phyloP scores from a whole-genome alignment of 2,888 invertebrate species.

The Torymus tubicola region DNA sequence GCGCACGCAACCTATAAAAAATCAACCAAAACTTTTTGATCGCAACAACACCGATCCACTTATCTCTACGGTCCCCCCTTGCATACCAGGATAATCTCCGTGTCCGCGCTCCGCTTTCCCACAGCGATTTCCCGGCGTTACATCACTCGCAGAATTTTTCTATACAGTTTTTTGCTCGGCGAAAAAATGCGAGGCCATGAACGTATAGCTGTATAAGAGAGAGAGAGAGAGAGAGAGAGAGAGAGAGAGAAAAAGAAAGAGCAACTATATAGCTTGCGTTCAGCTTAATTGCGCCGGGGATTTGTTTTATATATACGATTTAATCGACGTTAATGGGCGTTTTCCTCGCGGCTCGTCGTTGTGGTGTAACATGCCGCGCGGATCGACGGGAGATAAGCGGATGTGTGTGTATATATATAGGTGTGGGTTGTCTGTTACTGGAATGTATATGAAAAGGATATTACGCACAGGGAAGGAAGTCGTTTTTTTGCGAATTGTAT shows the following conservation, averaged over 20 bases:
- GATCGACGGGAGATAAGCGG: too few relatives aligned
- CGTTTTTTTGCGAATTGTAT: too few relatives aligned
- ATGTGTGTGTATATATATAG: too few relatives aligned
- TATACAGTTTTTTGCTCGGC: neutral
- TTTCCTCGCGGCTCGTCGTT: neutral
- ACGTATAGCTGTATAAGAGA: too few relatives aligned
- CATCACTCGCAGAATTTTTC: neutral
- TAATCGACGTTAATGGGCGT: constrained; percentile 28
- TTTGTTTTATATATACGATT: constrained; percentile 25
- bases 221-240: too few relatives aligned
- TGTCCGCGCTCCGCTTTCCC: neutral
- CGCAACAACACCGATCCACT: too few relatives aligned
- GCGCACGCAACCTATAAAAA: too few relatives aligned
- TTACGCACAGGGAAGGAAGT: neutral
- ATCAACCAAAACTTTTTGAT: too few relatives aligned
- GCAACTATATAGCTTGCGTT: neutral
- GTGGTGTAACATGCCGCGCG: neutral
- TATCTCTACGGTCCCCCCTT: too few relatives aligned
- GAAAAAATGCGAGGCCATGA: neutral
- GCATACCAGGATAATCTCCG: too few relatives aligned
- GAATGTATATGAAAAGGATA: neutral
- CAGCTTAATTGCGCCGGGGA: constrained; percentile 15
- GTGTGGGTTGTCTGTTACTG: too few relatives aligned
- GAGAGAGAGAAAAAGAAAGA: too few relatives aligned
- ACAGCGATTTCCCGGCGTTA: neutral